phyloP scores from a whole-genome alignment of 2,797 vertebrate genomes.

The Gambusia yucatana region DNA sequence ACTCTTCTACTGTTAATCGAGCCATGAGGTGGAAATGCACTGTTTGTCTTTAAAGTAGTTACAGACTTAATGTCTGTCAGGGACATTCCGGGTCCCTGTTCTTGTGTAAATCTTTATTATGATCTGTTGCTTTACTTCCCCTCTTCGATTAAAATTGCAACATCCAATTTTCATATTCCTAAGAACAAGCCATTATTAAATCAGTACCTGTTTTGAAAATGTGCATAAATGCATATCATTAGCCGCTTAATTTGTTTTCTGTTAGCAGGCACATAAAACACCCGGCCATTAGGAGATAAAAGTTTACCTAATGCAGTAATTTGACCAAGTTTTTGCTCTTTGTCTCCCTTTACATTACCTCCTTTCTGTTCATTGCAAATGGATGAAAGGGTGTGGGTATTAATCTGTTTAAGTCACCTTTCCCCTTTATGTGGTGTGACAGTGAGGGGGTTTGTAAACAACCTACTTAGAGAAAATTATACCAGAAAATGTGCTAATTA shows the following conservation, averaged over 20 bases:
- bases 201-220: not conserved
- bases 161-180: not conserved
- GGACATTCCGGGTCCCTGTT: not conserved
- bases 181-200: not conserved
- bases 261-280: constrained; percentile 13
- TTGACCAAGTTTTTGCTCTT: not conserved
- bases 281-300: constrained; percentile 13
- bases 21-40: constrained; percentile 1
- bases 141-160: not conserved
- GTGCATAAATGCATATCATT: not conserved
- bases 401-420: constrained; percentile 37
- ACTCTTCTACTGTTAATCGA: constrained; percentile 23
- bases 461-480: constrained; percentile 57
- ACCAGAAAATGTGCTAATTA: constrained; percentile 62
- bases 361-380: constrained; percentile 17
- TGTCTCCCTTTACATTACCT: constrained; percentile 21
- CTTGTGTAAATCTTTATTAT: not conserved
- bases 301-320: constrained; percentile 10
- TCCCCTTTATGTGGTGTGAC: constrained; percentile 37
- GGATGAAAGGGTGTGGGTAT: constrained; percentile 19
- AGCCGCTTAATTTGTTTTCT: constrained; percentile 5
- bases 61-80: not conserved
- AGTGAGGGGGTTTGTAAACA: constrained; percentile 62
- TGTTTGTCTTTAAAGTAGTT: constrained; percentile 7
- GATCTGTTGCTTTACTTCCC: not conserved